Evolutionary conservation across 2,888 invertebrate species (phyloP), one percentile per base, ranked within the genome.

Genomic region (Zootermopsis nevadensis): DNA sequence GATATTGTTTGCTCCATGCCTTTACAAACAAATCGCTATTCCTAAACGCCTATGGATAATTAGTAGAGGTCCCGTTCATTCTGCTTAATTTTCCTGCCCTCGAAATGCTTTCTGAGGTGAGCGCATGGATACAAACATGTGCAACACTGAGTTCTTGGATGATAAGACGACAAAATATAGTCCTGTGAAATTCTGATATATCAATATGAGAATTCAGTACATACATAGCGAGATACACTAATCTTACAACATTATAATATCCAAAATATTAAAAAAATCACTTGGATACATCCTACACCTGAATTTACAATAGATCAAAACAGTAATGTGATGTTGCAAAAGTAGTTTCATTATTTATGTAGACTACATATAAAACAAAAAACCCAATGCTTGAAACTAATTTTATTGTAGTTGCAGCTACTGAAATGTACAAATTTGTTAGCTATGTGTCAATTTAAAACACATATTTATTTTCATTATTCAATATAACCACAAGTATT

Each of bases 1-100:
- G 89, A 86, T 89, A 85, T 86, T 81, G 77, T 85, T 69, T 83
- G 85, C 83, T 86, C 86, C 86, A 86, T 86, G 82, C 85, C 85
- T 85, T 83, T 82, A 72, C 55, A 83, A 84, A 82, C 85, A 83
- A 85, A 82, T 81, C 82, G 82, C 83, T 84, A 80, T 80, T 77
- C 81, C 83, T 84, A 83, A 83, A 77, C 77, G 80, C 69, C 83
- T 85, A 84, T 79, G 85, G 84, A 85, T 80, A 84, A 82, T 82
- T 85, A 82, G 60, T 83, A 83, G 81, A 84, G 83, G 84, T 79
- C 77, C 84, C 84, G 83, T 77, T 82, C 86, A 86, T 86, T 82
- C 82, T 85, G 85, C 77, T 83, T 83, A 80, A 72, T 83, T 85
- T 82, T 82, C 85, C 84, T 85, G 84, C 86, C 85, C 85, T 85